Percentiles rank a stretch among this genome's conserved stretches.
These are phyloP conservation scores for Gymnoscelis rufifasciata DNA, from an alignment of 2,888 invertebrate genomes.

Conservation along the genomic window DNA sequence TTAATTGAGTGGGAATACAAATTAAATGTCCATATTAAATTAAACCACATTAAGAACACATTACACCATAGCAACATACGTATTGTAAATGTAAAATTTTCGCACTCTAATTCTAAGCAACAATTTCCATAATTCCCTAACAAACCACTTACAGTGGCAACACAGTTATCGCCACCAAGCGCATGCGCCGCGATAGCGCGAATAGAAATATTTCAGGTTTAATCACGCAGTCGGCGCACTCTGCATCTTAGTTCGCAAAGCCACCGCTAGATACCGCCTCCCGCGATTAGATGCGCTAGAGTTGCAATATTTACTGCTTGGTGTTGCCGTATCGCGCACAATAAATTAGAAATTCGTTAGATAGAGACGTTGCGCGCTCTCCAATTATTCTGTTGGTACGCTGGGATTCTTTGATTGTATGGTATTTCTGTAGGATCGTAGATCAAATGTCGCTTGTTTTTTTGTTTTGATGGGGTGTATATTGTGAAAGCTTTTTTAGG, in stretches of 20 bases:
- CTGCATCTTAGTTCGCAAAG: slow-evolving; percentile 69
- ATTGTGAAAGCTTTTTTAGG: too few species aligned
- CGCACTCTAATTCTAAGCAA: background rate
- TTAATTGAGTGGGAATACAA: too few species aligned
- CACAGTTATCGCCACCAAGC: slow-evolving; percentile 26
- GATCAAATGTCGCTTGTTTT: background rate
- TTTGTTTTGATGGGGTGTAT: background rate
- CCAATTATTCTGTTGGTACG: slow-evolving; percentile 62
- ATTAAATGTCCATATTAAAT: too few species aligned
- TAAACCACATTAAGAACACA: too few species aligned
- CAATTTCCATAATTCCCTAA: background rate
- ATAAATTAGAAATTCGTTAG: slow-evolving; percentile 79
- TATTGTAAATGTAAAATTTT: background rate
- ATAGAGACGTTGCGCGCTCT: slow-evolving; percentile 70
- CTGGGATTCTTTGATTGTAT: slow-evolving; percentile 28
- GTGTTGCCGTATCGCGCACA: slow-evolving; percentile 55
- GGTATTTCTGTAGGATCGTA: background rate
- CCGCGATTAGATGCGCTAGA: slow-evolving; percentile 69
- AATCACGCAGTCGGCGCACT: slow-evolving; percentile 49
- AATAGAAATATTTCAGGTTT: slow-evolving; percentile 56
- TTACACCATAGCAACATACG: too few species aligned
- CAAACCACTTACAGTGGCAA: background rate
- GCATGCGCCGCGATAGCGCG: slow-evolving; percentile 32
- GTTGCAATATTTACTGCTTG: slow-evolving; percentile 70
- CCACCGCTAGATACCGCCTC: slow-evolving; percentile 71